A percentile compares a stretch with the other conserved stretches of the same genome.
Conservation (phyloP, 2,888 invertebrate species). For the Zele albiditarsus region DNA sequence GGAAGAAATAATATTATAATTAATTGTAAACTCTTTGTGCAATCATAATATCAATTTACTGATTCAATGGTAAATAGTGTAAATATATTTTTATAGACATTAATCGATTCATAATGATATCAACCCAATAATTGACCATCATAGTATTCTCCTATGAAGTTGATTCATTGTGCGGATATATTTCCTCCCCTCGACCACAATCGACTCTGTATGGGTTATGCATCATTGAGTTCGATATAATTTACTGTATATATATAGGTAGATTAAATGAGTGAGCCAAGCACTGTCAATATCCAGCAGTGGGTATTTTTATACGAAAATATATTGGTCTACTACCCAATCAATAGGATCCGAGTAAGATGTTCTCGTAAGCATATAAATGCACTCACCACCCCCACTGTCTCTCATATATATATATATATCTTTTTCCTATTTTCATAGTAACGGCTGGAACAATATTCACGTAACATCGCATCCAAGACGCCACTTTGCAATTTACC, state of each 20-base stretch:
- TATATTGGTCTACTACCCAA: conserved; percentile 52
- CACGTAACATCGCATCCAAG: conserved; percentile 19
- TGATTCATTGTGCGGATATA: conserved; percentile 29
- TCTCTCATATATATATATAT: neutral
- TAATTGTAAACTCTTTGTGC: neutral
- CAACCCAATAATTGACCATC: conserved; percentile 1
- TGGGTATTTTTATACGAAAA: conserved; percentile 50
- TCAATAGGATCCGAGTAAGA: conserved; percentile 45
- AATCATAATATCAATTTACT: conserved; percentile 4
- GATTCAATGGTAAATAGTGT: neutral
- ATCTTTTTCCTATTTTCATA: neutral
- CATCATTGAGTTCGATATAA: conserved; percentile 16
- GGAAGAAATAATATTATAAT: neutral
- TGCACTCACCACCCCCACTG: conserved; percentile 23
- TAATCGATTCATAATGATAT: conserved; percentile 12
- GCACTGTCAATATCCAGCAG: conserved; percentile 50
- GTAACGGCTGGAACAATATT: conserved; percentile 24
- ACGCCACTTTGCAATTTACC: conserved; percentile 27
- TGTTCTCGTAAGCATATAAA: conserved; percentile 15
- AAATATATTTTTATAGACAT: neutral
- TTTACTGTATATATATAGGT: conserved; percentile 18
- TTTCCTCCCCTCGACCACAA: conserved; percentile 27
- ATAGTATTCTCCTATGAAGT: conserved; percentile 26
- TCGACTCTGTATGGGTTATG: conserved; percentile 34
- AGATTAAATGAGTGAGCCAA: conserved; percentile 51